Evolutionary conservation across 1,140 invertebrate species (phyloP).

Genomic region (Nasonia vitripennis): DNA sequence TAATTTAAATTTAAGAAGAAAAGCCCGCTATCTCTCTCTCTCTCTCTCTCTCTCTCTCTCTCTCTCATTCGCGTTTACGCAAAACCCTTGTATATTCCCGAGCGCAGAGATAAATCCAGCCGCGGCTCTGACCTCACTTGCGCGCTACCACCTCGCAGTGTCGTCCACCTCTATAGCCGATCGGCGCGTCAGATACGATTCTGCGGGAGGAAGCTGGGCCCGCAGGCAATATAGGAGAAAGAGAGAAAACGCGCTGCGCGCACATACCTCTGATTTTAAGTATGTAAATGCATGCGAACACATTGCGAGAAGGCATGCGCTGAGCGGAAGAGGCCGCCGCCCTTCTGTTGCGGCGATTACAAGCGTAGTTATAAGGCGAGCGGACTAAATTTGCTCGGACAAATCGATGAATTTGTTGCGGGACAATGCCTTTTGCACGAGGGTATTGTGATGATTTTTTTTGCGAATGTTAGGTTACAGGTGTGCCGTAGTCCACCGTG

Average conservation of each 20-base stretch:
- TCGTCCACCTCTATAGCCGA: neutral
- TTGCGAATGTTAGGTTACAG: no score
- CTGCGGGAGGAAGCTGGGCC: neutral
- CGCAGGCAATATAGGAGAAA: neutral
- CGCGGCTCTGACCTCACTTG: neutral
- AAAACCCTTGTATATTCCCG: neutral
- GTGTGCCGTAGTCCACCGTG: no score
- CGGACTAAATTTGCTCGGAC: neutral
- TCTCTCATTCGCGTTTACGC: no score
- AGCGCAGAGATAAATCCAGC: neutral
- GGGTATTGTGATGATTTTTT: no score
- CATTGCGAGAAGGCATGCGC: neutral
- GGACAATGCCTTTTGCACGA: neutral
- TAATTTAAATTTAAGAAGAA: neutral
- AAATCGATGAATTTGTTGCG: slow-evolving; percentile 13
- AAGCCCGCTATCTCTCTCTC: no score
- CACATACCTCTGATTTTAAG: neutral
- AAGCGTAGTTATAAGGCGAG: neutral
- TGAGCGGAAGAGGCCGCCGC: neutral
- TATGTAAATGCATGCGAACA: slow-evolving; percentile 16
- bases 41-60: no score
- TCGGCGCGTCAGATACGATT: neutral
- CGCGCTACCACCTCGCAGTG: neutral
- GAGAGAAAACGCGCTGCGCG: neutral
- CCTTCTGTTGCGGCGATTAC: neutral